Conservation (phyloP, 2,113 vertebrate genomes). For the Colinus virginianus region DNA sequence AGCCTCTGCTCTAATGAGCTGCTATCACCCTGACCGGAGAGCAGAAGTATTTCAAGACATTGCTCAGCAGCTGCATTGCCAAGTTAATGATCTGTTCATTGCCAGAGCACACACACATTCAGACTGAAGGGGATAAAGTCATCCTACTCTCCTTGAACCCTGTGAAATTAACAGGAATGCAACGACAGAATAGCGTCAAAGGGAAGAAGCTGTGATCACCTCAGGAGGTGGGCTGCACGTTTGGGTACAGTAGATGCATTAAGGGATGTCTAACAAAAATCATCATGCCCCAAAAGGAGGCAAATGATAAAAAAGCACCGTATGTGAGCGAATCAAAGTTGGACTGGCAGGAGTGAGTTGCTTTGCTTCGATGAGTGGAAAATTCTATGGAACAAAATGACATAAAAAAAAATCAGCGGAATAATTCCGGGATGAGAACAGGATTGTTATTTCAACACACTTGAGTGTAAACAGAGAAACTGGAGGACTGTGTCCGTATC, state of each 20-base stretch:
- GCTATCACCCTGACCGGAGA: neutral
- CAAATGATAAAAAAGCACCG: neutral
- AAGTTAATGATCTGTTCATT: constrained; percentile 43
- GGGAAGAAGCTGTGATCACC: neutral
- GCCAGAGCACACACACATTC: neutral
- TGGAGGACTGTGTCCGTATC: neutral
- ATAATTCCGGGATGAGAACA: neutral
- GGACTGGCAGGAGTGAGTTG: neutral
- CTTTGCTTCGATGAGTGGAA: neutral
- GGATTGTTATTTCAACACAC: neutral
- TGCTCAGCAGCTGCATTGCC: constrained; percentile 22
- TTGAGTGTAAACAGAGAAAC: neutral
- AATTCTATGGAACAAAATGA: neutral
- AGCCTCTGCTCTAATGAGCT: constrained; percentile 29
- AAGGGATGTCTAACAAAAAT: neutral
- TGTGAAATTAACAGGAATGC: neutral
- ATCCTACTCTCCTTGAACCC: neutral
- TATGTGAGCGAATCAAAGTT: neutral
- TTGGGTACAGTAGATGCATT: neutral
- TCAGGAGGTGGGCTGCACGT: accelerated
- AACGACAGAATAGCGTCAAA: neutral
- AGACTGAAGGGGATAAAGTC: neutral
- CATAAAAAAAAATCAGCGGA: neutral
- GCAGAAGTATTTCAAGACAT: constrained; percentile 46
- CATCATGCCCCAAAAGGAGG: neutral